Conservation (phyloP, 35 echinoderm and acorn worm genomes). For the Diadema setosum region DNA sequence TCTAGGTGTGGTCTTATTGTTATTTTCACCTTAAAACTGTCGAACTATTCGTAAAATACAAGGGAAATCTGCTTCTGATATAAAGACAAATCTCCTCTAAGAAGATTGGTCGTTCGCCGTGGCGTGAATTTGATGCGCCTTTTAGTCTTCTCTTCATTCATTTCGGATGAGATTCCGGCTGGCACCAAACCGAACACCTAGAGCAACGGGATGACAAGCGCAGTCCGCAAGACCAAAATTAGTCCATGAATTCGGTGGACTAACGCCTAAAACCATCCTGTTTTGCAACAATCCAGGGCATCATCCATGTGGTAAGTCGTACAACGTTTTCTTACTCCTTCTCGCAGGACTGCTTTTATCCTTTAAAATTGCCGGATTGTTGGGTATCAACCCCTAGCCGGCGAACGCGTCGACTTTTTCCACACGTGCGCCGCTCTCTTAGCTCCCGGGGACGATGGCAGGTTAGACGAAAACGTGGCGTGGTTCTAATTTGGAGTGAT, state of each 20-base stretch:
- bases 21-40: too few species aligned
- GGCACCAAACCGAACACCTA: not conserved
- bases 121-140: not conserved
- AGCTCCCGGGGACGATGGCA: not conserved
- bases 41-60: not conserved
- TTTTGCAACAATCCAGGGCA: too few species aligned
- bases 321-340: too few species aligned
- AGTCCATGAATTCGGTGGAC: too few species aligned
- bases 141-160: not conserved
- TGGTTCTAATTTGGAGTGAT: slow-evolving; percentile 4
- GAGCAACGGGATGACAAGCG: not conserved
- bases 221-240: too few species aligned
- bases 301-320: too few species aligned
- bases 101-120: not conserved
- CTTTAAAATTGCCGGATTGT: not conserved
- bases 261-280: too few species aligned
- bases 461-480: not conserved
- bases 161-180: not conserved
- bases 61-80: not conserved
- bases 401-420: not conserved
- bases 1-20: not conserved
- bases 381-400: not conserved
- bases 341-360: too few species aligned
- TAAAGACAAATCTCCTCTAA: not conserved
- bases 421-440: not conserved